Conservation (phyloP, 2,888 invertebrate species). For the Cartodere bifasciata region DNA sequence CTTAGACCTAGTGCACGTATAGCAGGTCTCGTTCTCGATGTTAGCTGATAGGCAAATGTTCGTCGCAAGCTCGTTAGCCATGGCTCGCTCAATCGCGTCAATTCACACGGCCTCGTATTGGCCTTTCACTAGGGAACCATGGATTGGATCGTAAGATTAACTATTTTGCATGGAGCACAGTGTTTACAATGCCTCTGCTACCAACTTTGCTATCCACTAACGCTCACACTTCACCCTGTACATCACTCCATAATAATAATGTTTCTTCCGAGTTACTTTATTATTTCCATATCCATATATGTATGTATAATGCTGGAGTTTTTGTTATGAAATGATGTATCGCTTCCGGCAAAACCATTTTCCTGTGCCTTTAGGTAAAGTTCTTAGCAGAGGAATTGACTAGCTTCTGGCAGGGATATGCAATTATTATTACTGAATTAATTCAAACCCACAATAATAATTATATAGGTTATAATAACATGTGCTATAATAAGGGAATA, state of each 20-base stretch:
- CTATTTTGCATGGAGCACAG: slow-evolving; percentile 73
- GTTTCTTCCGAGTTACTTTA: too few relatives aligned
- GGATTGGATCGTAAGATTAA: slow-evolving; percentile 53
- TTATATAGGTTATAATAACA: not conserved
- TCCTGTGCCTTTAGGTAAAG: slow-evolving; percentile 19
- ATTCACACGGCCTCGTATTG: slow-evolving; percentile 14
- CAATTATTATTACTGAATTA: slow-evolving; percentile 15
- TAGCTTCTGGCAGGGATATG: slow-evolving; percentile 32
- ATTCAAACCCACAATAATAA: not conserved
- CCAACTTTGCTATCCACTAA: slow-evolving; percentile 33
- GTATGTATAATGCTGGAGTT: too few relatives aligned
- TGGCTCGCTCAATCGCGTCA: slow-evolving; percentile 8
- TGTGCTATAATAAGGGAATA: too few relatives aligned
- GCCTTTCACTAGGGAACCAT: slow-evolving; percentile 52
- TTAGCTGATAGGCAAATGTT: slow-evolving; percentile 13
- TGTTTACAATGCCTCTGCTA: slow-evolving; percentile 38
- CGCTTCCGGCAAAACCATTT: slow-evolving; percentile 5
- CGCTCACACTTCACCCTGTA: slow-evolving; percentile 11
- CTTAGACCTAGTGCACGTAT: slow-evolving; percentile 22
- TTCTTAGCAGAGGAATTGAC: slow-evolving; percentile 28
- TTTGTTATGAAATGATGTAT: too few relatives aligned
- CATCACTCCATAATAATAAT: slow-evolving; percentile 3
- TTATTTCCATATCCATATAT: too few relatives aligned
- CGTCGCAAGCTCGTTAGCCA: too few relatives aligned
- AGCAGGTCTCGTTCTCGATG: slow-evolving; percentile 19